A percentile compares a stretch with the other conserved stretches of the same genome.
These are phyloP conservation scores for Spodoptera littoralis DNA, from an alignment of 2,888 invertebrate genomes.

Conservation along the genomic window DNA sequence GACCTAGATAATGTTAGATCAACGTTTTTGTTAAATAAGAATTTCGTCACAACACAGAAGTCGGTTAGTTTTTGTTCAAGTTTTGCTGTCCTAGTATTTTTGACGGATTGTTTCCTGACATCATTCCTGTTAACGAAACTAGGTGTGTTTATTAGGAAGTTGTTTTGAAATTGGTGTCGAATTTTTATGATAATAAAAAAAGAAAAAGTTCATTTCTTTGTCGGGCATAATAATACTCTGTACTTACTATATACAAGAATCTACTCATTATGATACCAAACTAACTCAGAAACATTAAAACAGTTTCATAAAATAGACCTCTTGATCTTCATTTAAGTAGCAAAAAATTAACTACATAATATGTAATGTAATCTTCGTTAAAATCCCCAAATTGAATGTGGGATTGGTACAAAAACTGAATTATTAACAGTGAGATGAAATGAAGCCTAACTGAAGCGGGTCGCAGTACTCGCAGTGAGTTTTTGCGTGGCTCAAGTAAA, in stretches of 20 bases:
- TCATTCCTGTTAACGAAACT: constrained; percentile 32
- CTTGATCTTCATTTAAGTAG: too few relatives aligned
- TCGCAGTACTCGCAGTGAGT: not conserved
- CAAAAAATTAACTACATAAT: too few relatives aligned
- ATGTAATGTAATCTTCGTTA: too few relatives aligned
- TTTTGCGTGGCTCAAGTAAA: constrained; percentile 19
- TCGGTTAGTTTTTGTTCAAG: constrained; percentile 30
- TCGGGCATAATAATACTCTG: too few relatives aligned
- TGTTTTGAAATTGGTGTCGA: not conserved
- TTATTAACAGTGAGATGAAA: not conserved
- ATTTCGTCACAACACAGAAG: constrained; percentile 20
- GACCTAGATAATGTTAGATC: constrained; percentile 32
- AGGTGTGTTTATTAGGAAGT: constrained; percentile 18
- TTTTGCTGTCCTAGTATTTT: constrained; percentile 6
- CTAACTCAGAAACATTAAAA: too few relatives aligned
- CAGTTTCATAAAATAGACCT: too few relatives aligned
- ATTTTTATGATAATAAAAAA: too few relatives aligned
- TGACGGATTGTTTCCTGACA: constrained; percentile 43
- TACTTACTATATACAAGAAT: too few relatives aligned
- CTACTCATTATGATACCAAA: too few relatives aligned
- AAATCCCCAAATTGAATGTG: too few relatives aligned
- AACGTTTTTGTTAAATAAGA: constrained; percentile 47
- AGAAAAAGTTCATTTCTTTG: too few relatives aligned
- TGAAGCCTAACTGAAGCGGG: constrained; percentile 5
- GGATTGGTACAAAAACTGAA: too few relatives aligned